Conservation (phyloP, 1,140 invertebrate genomes). For the Sitobion miscanthi region DNA sequence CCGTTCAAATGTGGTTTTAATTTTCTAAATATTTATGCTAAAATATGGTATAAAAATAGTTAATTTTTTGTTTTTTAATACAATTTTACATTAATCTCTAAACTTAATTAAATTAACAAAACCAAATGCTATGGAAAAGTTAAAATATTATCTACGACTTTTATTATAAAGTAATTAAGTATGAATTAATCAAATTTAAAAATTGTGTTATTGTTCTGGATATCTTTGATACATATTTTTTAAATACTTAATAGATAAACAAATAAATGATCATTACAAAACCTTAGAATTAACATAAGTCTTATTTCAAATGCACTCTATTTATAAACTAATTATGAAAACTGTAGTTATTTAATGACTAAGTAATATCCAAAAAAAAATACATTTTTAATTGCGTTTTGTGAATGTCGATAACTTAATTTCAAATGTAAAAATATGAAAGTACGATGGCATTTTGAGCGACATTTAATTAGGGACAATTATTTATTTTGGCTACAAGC, state of each 20-base stretch:
- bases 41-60: too few species aligned
- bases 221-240: neutral
- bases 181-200: neutral
- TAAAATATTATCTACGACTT: neutral
- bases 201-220: neutral
- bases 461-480: neutral
- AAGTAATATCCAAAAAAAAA: neutral
- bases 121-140: neutral
- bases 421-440: neutral
- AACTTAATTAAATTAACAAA: neutral
- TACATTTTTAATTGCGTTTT: neutral
- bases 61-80: neutral
- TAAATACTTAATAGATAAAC: neutral
- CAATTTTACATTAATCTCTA: neutral
- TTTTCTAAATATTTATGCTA: neutral
- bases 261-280: neutral
- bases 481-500: neutral
- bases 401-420: neutral
- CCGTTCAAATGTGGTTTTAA: neutral
- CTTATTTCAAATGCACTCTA: neutral
- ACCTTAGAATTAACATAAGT: neutral
- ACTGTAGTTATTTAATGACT: neutral
- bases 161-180: neutral
- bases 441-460: neutral
- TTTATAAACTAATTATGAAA: constrained; percentile 2